Evolutionary conservation across 2,113 vertebrate species (phyloP).

Genomic region (Circaetus gallicus): DNA sequence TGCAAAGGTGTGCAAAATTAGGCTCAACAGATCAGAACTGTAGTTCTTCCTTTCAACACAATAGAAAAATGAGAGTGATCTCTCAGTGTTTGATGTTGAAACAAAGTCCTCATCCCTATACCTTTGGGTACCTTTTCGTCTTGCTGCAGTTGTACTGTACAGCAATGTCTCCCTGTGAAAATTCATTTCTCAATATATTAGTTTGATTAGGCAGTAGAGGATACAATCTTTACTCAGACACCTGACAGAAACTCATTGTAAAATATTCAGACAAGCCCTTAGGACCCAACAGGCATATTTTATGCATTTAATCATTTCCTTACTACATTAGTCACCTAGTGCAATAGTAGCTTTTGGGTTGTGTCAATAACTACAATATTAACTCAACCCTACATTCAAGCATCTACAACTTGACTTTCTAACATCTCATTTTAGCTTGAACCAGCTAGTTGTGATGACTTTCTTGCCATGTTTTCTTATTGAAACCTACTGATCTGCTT

Average conservation of each 20-base stretch:
- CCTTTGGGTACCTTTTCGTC: background rate
- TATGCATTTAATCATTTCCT: background rate
- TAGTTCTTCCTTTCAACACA: background rate
- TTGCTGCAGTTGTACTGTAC: background rate
- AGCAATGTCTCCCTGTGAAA: background rate
- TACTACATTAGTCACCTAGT: background rate
- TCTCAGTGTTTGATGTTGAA: constrained; percentile 11
- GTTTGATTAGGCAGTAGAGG: background rate
- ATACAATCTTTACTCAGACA: background rate
- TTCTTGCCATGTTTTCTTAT: background rate
- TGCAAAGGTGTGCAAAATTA: background rate
- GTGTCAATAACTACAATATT: background rate
- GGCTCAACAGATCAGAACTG: background rate
- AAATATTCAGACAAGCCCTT: background rate
- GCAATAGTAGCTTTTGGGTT: background rate
- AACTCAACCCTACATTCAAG: background rate
- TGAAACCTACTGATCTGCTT: background rate
- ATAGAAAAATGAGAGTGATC: background rate
- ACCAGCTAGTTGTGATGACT: background rate
- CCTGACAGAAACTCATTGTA: background rate
- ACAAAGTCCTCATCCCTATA: background rate
- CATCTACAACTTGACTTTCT: background rate
- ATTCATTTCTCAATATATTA: background rate
- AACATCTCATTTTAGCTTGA: background rate
- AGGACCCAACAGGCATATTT: background rate